Conservation (phyloP, 2,113 vertebrate species). For the Platysteira castanea region DNA sequence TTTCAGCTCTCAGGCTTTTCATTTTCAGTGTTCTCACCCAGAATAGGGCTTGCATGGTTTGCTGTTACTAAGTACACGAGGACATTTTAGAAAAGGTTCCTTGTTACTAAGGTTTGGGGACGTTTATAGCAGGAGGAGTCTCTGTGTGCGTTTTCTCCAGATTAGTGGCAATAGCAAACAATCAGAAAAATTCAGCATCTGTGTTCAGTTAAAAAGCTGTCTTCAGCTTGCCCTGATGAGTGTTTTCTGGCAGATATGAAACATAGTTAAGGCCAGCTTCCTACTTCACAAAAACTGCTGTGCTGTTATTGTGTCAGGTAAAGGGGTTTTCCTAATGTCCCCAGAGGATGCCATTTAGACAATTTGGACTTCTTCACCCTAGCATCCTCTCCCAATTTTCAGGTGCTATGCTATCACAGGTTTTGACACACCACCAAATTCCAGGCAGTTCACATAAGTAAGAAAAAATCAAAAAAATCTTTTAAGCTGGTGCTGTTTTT, state of each 20-base stretch:
- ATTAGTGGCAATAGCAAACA: background rate
- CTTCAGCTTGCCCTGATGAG: background rate
- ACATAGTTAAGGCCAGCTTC: background rate
- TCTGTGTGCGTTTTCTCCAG: background rate
- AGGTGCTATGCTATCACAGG: background rate
- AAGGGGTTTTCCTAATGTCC: background rate
- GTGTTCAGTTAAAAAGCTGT: slow-evolving; percentile 9
- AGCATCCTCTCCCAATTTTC: background rate
- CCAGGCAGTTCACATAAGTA: background rate
- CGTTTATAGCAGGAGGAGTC: background rate
- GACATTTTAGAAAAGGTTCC: background rate
- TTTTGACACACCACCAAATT: background rate
- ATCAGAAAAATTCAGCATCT: background rate
- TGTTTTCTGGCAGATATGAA: background rate
- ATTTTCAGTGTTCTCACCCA: background rate
- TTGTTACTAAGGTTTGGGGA: background rate
- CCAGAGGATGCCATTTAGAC: background rate
- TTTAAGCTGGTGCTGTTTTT: background rate
- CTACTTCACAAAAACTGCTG: background rate
- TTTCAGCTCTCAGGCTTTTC: background rate
- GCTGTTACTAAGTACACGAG: background rate
- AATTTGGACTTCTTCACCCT: background rate
- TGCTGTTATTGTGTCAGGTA: background rate
- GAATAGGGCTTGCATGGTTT: background rate
- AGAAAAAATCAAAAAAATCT: background rate